A percentile compares a stretch with the other conserved stretches of the same genome.
phyloP scores from a whole-genome alignment of 2,888 invertebrate genomes.

The Charanyca ferruginea region DNA sequence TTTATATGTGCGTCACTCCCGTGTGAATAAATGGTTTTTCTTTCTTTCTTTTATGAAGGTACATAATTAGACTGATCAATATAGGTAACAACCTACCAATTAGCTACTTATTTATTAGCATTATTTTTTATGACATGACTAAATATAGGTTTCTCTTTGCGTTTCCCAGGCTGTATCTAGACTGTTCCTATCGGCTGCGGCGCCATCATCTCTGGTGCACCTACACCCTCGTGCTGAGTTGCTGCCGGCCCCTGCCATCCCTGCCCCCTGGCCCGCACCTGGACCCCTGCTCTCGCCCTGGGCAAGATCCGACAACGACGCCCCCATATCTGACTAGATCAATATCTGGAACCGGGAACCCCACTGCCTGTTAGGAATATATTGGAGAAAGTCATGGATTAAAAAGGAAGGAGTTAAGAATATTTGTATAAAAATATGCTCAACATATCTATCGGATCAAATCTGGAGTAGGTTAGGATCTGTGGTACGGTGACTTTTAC shows the following conservation, averaged over 20 bases:
- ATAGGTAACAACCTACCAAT: too few species aligned
- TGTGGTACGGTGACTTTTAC: not conserved
- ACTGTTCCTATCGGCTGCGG: slow-evolving; percentile 79
- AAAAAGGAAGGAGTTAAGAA: not conserved
- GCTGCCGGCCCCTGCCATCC: slow-evolving; percentile 81
- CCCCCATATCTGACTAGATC: slow-evolving; percentile 80
- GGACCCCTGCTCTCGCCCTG: slow-evolving; percentile 86
- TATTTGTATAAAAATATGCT: not conserved
- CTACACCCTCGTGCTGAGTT: slow-evolving; percentile 86
- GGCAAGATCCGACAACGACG: slow-evolving; percentile 86
- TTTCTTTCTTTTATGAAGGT: too few species aligned
- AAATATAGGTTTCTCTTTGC: not conserved
- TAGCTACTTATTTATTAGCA: too few species aligned
- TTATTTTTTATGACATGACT: too few species aligned
- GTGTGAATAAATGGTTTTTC: too few species aligned
- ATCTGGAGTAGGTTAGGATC: not conserved
- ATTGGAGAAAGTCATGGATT: slow-evolving; percentile 2
- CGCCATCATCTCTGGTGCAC: slow-evolving; percentile 85
- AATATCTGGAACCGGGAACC: not conserved
- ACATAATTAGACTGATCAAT: too few species aligned
- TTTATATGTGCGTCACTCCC: too few species aligned
- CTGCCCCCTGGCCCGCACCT: slow-evolving; percentile 84
- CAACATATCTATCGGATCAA: not conserved
- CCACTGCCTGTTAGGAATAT: slow-evolving; percentile 2
- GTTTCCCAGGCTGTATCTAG: slow-evolving; percentile 83